Base-by-base conservation (phyloP, 2,113 vertebrate species). In the Phainopepla nitens region DNA sequence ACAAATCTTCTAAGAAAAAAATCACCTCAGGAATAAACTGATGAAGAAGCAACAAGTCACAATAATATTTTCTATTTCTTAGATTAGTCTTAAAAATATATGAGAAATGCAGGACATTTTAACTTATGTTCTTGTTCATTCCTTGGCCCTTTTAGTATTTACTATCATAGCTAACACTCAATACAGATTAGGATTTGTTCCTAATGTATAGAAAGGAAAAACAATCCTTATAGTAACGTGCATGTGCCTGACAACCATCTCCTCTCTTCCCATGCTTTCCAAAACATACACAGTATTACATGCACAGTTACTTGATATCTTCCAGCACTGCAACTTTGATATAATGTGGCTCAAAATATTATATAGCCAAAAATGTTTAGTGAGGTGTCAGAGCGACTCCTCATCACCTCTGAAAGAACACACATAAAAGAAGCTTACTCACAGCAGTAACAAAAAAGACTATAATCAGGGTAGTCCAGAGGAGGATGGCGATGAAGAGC, bases 401-500 rank as follows among this genome's bases (percentile, higher is more conserved):
- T 93, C 28, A 58, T 47, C 25, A 20, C 25, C 70, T 68, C 15
- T 44, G 44, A 39, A 62, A 93, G 3, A 56, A 60, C 19, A 47
- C 17, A 5, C 19, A 35, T 54, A n/a, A 58, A 36, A 72, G 68
- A 58, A 18, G 16, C 35, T 44, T 79, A 98, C 99, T 99, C 94
- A 99, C 99, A 96, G 97, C 47, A 7, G 6, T 12, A 31, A 97
- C 85, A 90, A 99, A 98, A 78, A 98, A 97, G 57, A 99, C 93
- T 39, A 95, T 57, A 25, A 99, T 96, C 9, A 99, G 98, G 3
- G 97, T 92, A 2, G 70, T 82, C 66, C 99, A 99, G 90, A 96
- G 97, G 13, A 98, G 56, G 51, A 98, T 96, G 28, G 98, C 98
- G 75, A 99, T 98, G 97, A 98, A 97, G 50, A 99, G 98, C 78